These are phyloP conservation scores for Vimba vimba DNA, from an alignment of 2,113 vertebrate species.

Conservation along the genomic window DNA sequence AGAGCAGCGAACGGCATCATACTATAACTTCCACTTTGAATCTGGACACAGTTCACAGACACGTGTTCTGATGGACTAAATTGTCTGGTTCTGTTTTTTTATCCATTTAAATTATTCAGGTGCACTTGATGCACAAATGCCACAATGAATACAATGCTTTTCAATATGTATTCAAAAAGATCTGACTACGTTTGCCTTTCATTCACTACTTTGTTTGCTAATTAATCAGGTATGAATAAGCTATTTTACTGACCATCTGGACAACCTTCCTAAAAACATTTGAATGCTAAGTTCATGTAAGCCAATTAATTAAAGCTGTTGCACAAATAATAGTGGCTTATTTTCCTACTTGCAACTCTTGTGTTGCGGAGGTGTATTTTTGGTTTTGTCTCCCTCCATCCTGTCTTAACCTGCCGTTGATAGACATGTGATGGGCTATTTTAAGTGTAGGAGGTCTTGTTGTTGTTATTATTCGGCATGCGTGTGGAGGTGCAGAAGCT, in stretches of 20 bases:
- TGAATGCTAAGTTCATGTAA: neutral
- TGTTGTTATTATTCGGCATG: conserved; percentile 70
- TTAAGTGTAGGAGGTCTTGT: conserved; percentile 53
- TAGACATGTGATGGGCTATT: conserved; percentile 56
- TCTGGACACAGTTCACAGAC: neutral
- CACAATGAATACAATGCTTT: neutral
- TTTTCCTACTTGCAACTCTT: conserved; percentile 26
- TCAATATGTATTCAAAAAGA: neutral
- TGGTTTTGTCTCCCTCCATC: conserved; percentile 50
- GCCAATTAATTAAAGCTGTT: conserved; percentile 45
- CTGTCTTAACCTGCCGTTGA: conserved; percentile 53
- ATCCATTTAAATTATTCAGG: neutral
- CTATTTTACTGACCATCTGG: conserved; percentile 17
- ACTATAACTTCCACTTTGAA: neutral
- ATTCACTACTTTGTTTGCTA: neutral
- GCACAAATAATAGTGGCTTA: conserved; percentile 30
- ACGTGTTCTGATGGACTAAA: neutral
- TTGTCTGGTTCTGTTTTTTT: neutral
- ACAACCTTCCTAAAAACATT: conserved; percentile 7
- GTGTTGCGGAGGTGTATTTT: conserved; percentile 1
- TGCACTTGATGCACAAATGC: neutral
- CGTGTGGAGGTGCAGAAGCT: conserved; percentile 62
- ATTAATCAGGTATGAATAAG: conserved; percentile 12
- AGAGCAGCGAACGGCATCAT: conserved; percentile 2
- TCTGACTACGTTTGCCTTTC: neutral